phyloP scores from a whole-genome alignment of 1,140 invertebrate species.

The Cephus cinctus region DNA sequence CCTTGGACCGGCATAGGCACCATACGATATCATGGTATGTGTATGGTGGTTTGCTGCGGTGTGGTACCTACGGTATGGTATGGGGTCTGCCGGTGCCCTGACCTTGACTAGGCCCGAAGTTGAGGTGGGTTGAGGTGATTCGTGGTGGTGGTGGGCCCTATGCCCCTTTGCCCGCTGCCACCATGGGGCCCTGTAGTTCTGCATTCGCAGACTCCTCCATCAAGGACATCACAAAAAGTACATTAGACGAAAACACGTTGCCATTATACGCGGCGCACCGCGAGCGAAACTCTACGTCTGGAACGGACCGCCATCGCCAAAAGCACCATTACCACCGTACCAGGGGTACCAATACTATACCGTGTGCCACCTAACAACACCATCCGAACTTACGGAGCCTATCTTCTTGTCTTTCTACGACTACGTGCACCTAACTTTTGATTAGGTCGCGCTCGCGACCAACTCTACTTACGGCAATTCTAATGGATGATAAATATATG shows the following conservation, averaged over 20 bases:
- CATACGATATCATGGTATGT: too few relatives aligned
- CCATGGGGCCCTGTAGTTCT: slow-evolving; percentile 49
- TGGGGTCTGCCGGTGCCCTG: slow-evolving; percentile 40
- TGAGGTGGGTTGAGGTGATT: slow-evolving; percentile 49
- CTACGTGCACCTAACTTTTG: neutral
- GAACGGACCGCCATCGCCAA: slow-evolving; percentile 11
- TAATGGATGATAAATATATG: neutral
- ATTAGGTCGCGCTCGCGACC: neutral
- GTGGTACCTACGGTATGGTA: too few relatives aligned
- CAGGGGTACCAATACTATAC: neutral
- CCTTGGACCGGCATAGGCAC: too few relatives aligned
- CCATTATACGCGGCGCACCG: slow-evolving; percentile 44
- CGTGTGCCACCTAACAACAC: slow-evolving; percentile 17
- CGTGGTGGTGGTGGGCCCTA: slow-evolving; percentile 35
- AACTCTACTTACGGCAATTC: neutral
- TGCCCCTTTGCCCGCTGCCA: slow-evolving; percentile 33
- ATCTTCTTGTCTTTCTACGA: neutral
- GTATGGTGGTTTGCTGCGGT: too few relatives aligned
- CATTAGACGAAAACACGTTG: slow-evolving; percentile 58
- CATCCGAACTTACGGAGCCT: slow-evolving; percentile 11
- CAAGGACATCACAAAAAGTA: slow-evolving; percentile 58
- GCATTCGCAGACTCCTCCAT: slow-evolving; percentile 58
- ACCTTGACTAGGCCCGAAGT: slow-evolving; percentile 54
- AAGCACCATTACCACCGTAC: slow-evolving; percentile 13
- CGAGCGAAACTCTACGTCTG: slow-evolving; percentile 34